Evolutionary conservation across 2,888 invertebrate species (phyloP).

Genomic region (Pecten maximus): DNA sequence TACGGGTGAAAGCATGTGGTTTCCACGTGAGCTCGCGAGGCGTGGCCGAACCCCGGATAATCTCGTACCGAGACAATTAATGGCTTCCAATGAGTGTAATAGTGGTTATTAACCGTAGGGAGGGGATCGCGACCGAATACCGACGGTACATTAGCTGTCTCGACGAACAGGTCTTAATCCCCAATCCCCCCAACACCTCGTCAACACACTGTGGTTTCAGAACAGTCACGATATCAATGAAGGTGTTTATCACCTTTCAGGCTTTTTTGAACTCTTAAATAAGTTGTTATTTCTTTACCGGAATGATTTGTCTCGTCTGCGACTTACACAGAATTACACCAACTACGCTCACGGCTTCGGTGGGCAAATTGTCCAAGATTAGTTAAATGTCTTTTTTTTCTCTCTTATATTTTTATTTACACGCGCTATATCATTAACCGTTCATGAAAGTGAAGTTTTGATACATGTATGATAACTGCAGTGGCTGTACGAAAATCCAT

Average conservation of each 20-base stretch:
- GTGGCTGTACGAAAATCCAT: background rate
- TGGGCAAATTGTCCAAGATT: background rate
- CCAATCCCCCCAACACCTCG: background rate
- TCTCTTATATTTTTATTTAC: background rate
- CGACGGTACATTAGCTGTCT: background rate
- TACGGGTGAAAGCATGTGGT: conserved; percentile 20
- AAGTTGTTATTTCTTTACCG: background rate
- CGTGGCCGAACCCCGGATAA: conserved; percentile 19
- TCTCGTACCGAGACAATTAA: background rate
- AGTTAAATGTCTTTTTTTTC: background rate
- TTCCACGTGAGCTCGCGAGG: conserved; percentile 29
- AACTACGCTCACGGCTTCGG: background rate
- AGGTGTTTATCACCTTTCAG: background rate
- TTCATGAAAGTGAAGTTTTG: background rate
- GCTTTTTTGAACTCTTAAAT: background rate
- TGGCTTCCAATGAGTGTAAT: conserved; percentile 6
- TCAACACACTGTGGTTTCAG: background rate
- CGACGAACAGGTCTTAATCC: background rate
- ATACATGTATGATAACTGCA: background rate
- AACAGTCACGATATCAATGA: background rate
- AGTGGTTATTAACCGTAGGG: background rate
- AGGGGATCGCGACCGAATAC: background rate
- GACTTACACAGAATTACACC: background rate
- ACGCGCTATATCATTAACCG: background rate
- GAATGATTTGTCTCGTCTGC: background rate